These are phyloP conservation scores for Lepidonotus clava DNA, from an alignment of 2,888 invertebrate species.

Conservation along the genomic window DNA sequence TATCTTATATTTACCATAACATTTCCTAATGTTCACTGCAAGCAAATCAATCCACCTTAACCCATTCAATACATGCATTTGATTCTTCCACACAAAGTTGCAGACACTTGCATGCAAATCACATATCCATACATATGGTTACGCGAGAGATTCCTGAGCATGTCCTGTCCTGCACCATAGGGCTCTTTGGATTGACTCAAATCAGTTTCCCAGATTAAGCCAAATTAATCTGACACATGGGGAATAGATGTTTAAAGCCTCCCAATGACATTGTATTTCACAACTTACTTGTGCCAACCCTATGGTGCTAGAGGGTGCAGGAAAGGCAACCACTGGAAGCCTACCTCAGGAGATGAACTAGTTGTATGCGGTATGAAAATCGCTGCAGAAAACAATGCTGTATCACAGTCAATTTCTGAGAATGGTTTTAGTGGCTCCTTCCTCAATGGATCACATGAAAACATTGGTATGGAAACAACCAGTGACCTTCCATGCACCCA, in stretches of 20 bases:
- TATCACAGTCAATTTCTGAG: slow-evolving; percentile 36
- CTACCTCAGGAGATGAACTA: not conserved
- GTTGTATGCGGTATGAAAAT: not conserved
- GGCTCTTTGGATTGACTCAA: too few species aligned
- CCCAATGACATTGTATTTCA: too few species aligned
- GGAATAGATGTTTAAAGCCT: too few species aligned
- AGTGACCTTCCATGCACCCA: slow-evolving; percentile 4
- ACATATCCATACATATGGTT: too few species aligned
- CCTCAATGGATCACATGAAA: not conserved
- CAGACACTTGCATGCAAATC: too few species aligned
- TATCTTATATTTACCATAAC: too few species aligned
- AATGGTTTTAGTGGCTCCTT: not conserved
- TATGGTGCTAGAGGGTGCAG: not conserved
- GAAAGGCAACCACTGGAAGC: not conserved
- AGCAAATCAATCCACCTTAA: too few species aligned
- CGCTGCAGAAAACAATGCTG: not conserved
- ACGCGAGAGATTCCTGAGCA: not conserved
- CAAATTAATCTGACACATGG: too few species aligned
- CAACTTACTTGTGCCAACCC: not conserved
- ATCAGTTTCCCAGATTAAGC: too few species aligned
- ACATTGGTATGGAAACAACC: not conserved
- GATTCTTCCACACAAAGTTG: too few species aligned
- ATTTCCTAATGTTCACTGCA: too few species aligned
- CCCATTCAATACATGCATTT: too few species aligned
- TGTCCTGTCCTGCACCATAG: not conserved